A percentile compares a stretch with the other conserved stretches of the same genome.
Conservation (phyloP, 2,888 invertebrate genomes). For the Amaurobius ferox region DNA sequence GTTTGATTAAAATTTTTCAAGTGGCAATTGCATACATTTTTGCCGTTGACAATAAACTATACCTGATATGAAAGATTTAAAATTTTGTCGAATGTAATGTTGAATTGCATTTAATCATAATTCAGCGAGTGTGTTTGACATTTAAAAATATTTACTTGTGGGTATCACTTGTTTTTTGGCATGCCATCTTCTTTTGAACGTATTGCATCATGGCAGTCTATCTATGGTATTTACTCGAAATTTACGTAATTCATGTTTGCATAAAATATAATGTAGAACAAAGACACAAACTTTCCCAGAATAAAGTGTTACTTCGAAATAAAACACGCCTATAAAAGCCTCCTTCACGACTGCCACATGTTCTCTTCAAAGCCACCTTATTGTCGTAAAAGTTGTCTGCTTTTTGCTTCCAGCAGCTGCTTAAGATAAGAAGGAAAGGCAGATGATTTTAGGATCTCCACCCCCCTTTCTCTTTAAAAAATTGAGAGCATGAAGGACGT, state of each 20-base stretch:
- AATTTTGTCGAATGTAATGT: too few relatives aligned
- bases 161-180: too few relatives aligned
- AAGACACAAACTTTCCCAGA: neutral
- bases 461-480: slow-evolving; percentile 24
- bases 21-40: too few relatives aligned
- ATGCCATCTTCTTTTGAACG: too few relatives aligned
- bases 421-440: slow-evolving; percentile 6
- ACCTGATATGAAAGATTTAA: too few relatives aligned
- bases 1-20: too few relatives aligned
- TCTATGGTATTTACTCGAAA: too few relatives aligned
- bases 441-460: slow-evolving; percentile 1
- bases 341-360: neutral
- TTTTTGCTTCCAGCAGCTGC: slow-evolving; percentile 14
- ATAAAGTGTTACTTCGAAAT: slow-evolving; percentile 1
- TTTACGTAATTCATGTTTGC: neutral
- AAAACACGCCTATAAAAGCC: neutral
- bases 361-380: neutral
- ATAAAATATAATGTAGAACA: neutral
- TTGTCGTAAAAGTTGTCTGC: slow-evolving; percentile 7
- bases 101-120: too few relatives aligned
- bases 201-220: too few relatives aligned
- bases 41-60: too few relatives aligned
- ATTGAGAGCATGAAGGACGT: slow-evolving; percentile 49
- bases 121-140: too few relatives aligned
- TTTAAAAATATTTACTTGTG: too few relatives aligned